Base-by-base conservation (phyloP, 2,113 vertebrate species). In the Lepus timidus region DNA sequence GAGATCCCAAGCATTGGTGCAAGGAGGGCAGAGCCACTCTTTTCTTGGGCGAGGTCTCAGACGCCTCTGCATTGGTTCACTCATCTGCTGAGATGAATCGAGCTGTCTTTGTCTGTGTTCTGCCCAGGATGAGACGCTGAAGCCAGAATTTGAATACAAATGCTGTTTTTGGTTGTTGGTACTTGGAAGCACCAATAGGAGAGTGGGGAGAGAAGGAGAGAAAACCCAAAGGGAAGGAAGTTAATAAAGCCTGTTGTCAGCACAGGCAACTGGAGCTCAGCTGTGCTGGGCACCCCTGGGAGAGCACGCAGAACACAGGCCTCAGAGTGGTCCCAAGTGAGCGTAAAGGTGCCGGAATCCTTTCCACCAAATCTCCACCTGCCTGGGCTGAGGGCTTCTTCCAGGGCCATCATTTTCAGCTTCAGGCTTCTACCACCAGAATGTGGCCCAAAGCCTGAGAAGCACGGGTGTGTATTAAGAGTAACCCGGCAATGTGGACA, bases 251-350 rank as follows among this genome's bases (percentile, higher is more conserved):
- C 0, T 4, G 25, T 11, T 2, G 0, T 4, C 49, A 0, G 65
- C 0, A 0, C 10, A 16, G 87, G 9, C 7, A 19, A 2, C 17
- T 0, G 19, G 51, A 33, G 31, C 36, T 1, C 3, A 12, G 11
- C 19, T 2, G 1, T 29, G 39, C 74, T 13, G 14, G 65, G 27
- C 7, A 6, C 3, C n/a, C 6, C 65, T 52, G 25, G 71, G n/a
- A 62, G 25, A 64, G 3, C 12, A 31, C 0, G 1, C 0, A 4
- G 31, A 6, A 0, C 3, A 2, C 0, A 0, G 20, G 20, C 7
- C 22, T 39, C 67, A 39, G 79, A 52, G 23, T 12, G 4, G 9
- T 86, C 20, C 39, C 76, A n/a, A 13, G 3, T 1, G 52, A 86
- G 49, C 4, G 14, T 11, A 5, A 82, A 13, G 14, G 31, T n/a